Base-by-base conservation (phyloP, 1,140 invertebrate species). In the Gonatopus flavifemur region DNA sequence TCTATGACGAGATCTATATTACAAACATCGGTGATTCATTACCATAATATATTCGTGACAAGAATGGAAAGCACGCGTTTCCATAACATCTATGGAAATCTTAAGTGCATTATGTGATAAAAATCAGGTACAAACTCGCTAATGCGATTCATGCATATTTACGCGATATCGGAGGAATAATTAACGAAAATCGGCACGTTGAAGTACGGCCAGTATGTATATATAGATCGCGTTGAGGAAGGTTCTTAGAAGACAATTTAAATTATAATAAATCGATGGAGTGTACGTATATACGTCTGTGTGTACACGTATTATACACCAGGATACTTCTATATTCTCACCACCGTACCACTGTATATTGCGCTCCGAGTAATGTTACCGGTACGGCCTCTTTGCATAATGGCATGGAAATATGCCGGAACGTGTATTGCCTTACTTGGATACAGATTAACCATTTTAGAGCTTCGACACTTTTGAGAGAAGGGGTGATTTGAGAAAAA, bases 221-320 rank as follows among this genome's bases (percentile, higher is more conserved):
- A 49, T 49, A 42, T 33, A 42, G 51, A 36, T 36, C 35, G 52
- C 44, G 47, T 58, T 51, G 46, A 51, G 55, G 16, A 47, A 22
- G 52, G 48, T 65, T 62, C 65, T 67, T 60, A 58, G 61, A 56
- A 64, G 67, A 61, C 62, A 65, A 68, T 70, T 58, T 62, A 65
- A 69, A 71, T 73, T 71, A 73, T 69, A 71, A 71, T 70, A 71
- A 73, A 73, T 73, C 69, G 66, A 70, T 70, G 60, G 59, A 49
- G 50, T n/a, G n/a, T 57, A 57, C 54, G 59, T 54, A 57, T 44
- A 44, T n/a, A n/a, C n/a, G n/a, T n/a, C 24, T 28, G 24, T 19
- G 31, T 52, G 30, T 25, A 16, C 30, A 18, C 16, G 18, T 47
- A 52, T 52, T 55, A 51, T 51, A 35, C 41, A 20, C 32, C 47